A percentile compares a stretch with the other conserved stretches of the same genome.
These are phyloP conservation scores for Andrena chrysosceles DNA, from an alignment of 2,888 invertebrate genomes.

Conservation along the genomic window DNA sequence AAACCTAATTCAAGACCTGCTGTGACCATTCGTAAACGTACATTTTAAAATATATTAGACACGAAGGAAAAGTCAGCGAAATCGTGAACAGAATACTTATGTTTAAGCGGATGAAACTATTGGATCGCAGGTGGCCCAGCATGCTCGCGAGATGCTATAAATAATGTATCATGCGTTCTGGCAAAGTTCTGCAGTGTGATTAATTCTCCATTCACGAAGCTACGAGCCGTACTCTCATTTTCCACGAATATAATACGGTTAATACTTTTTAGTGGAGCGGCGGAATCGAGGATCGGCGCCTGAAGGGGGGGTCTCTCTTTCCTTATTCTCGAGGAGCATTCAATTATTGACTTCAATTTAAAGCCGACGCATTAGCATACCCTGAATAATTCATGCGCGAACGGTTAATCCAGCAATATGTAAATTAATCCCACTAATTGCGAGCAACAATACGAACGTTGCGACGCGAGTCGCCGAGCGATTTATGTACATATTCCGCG, in stretches of 20 bases:
- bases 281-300: constrained; percentile 16
- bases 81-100: no score
- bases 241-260: constrained; percentile 46
- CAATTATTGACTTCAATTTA: constrained; percentile 77
- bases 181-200: neutral
- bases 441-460: constrained; percentile 77
- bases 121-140: no score
- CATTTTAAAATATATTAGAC: no score
- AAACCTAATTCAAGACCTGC: no score
- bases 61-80: no score
- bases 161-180: neutral
- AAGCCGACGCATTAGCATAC: constrained; percentile 79
- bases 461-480: constrained; percentile 58
- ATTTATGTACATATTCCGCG: constrained; percentile 73
- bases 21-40: no score
- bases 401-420: constrained; percentile 82
- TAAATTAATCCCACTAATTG: constrained; percentile 83
- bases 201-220: neutral
- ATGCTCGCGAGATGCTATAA: neutral
- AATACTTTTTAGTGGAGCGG: constrained; percentile 31
- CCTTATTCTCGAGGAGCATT: constrained; percentile 61
- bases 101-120: no score
- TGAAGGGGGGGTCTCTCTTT: constrained; percentile 25
- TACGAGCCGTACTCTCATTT: constrained; percentile 1
- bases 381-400: constrained; percentile 83